phyloP scores from a whole-genome alignment of 2,113 vertebrate species.

The Halichoeres trimaculatus region DNA sequence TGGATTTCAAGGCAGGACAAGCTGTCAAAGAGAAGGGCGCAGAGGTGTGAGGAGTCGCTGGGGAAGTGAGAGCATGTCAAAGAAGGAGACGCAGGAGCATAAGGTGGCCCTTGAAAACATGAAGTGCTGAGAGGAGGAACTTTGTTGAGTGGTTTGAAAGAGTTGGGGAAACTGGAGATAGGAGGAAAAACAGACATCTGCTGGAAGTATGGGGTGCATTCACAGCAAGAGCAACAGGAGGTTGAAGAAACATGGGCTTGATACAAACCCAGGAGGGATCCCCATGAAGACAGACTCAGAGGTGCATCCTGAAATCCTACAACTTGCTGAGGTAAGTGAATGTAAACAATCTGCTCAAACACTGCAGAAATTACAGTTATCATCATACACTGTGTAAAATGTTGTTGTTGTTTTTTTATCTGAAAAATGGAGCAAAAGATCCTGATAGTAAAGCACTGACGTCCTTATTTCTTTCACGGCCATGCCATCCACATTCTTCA shows the following conservation, averaged over 20 bases:
- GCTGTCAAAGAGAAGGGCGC: slow-evolving; percentile 39
- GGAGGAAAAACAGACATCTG: background rate
- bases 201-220: slow-evolving; percentile 79
- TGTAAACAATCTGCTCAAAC: background rate
- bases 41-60: slow-evolving; percentile 56
- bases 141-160: background rate
- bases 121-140: slow-evolving; percentile 40
- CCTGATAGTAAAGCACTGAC: background rate
- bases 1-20: slow-evolving; percentile 51
- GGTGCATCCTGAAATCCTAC: slow-evolving; percentile 68
- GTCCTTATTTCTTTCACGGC: background rate
- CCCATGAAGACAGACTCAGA: slow-evolving; percentile 37
- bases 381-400: background rate
- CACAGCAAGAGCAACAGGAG: slow-evolving; percentile 55
- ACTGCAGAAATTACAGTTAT: background rate
- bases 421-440: background rate
- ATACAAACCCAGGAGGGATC: slow-evolving; percentile 39
- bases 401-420: no score
- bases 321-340: slow-evolving; percentile 71
- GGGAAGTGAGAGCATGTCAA: slow-evolving; percentile 38
- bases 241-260: slow-evolving; percentile 41
- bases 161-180: background rate
- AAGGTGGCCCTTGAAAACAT: slow-evolving; percentile 28
- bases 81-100: slow-evolving; percentile 34
- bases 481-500: no score